Evolutionary conservation across 2,113 vertebrate genomes (phyloP).

Genomic region (Cinclus cinclus): DNA sequence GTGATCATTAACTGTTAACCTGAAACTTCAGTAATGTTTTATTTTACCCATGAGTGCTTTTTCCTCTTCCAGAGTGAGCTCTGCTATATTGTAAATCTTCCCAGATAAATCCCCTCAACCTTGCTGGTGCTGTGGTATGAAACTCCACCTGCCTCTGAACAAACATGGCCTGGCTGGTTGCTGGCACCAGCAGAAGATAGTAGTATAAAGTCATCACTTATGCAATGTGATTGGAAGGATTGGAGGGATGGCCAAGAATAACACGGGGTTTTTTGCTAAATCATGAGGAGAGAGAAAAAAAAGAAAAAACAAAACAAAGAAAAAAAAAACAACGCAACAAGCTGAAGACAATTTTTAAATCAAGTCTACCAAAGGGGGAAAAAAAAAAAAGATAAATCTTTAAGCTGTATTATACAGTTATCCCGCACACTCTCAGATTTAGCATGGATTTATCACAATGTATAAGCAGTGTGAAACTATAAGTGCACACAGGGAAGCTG

Average conservation of each 20-base stretch:
- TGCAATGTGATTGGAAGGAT: not conserved
- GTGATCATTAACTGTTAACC: slow-evolving; percentile 64
- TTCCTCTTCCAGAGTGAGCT: not conserved
- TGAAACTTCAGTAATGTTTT: slow-evolving; percentile 52
- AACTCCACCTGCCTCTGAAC: not conserved
- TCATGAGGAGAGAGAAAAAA: not conserved
- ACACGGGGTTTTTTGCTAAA: not conserved
- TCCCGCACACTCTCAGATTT: not conserved
- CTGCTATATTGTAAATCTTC: not conserved
- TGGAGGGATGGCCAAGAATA: not conserved
- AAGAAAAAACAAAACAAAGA: not conserved
- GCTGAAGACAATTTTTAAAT: not conserved
- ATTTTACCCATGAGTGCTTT: slow-evolving; percentile 46
- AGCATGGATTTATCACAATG: not conserved
- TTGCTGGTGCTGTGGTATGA: not conserved
- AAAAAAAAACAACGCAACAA: not conserved
- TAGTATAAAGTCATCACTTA: not conserved
- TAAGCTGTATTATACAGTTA: not conserved
- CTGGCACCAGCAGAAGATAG: not conserved
- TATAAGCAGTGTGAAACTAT: not conserved
- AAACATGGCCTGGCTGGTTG: not conserved
- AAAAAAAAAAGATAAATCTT: accelerated
- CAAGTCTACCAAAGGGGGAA: not conserved
- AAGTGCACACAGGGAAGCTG: not conserved
- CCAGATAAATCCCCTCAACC: not conserved